These are phyloP conservation scores for Caenorhabditis angaria DNA, from an alignment of 2,888 invertebrate genomes.

Conservation along the genomic window DNA sequence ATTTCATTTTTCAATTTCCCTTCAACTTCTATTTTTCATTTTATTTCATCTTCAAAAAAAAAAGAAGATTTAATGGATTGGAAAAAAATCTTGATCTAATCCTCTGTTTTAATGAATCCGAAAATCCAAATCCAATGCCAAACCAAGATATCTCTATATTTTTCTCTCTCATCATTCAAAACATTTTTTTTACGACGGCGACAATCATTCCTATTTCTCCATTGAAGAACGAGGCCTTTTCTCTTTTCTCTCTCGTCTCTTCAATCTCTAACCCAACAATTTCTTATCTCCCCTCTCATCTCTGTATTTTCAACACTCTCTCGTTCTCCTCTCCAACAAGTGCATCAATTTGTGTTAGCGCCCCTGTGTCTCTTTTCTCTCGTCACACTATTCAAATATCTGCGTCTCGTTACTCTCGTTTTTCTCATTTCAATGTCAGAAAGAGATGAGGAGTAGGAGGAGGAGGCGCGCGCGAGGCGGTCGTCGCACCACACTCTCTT, in stretches of 20 bases:
- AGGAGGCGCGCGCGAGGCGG: constrained; percentile 4
- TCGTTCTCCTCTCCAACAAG: neutral
- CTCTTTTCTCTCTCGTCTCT: neutral
- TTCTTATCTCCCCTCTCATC: neutral
- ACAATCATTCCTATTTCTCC: neutral
- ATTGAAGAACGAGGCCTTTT: neutral
- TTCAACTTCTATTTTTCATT: no score
- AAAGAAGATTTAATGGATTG: no score
- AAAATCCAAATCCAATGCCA: no score
- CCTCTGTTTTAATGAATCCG: no score
- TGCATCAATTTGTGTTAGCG: constrained; percentile 1
- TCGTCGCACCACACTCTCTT: constrained; percentile 2
- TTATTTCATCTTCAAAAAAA: no score
- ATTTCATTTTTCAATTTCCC: no score
- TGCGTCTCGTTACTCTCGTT: neutral
- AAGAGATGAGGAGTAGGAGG: constrained; percentile 4
- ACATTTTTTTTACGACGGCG: constrained; percentile 1
- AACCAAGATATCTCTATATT: neutral
- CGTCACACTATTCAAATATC: neutral
- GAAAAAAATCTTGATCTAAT: no score
- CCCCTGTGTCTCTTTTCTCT: neutral
- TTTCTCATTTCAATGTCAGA: constrained; percentile 6
- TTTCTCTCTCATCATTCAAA: neutral
- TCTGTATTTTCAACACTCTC: neutral
- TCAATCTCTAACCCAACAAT: neutral